Base-by-base conservation (phyloP, 2,113 vertebrate species). In the Actenoides lindsayi region DNA sequence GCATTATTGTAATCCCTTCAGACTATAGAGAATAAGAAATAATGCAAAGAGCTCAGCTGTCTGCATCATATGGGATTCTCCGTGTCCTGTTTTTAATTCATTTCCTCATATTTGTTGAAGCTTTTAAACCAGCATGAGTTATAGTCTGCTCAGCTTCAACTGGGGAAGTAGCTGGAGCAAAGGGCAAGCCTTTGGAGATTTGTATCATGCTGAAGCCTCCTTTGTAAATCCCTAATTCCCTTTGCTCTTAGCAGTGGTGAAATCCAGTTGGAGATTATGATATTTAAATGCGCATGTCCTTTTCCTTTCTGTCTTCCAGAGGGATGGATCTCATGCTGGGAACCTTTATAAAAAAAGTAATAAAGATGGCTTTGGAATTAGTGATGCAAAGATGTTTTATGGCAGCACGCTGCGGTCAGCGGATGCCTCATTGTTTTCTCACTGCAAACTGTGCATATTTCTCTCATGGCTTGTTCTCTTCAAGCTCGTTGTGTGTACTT, bases 101-200 rank as follows among this genome's bases (percentile, higher is more conserved):
- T 85, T 95, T 83, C 50, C 83, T 87, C 31, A 1, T 81, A 63
- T 90, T 97, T 97, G 90, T 94, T 71, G 93, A 78, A 93, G 83
- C 42, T 95, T 93, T 96, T 39, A 87, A 92, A 74, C 2, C 75
- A 91, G 62, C 62, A 7, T 9, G 79, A 94, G 75, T 21, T 92
- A 41, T 41, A 77, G 27, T 33, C 91, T 74, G 91, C 87, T 89
- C 91, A 54, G 64, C 84, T 74, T 57, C 11, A 1, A 23, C 73
- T 30, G 75, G 82, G 88, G 70, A 73, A 46, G 88, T 16, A 37
- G 83, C 77, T 56, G 80, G 95, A 95, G 94, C 91, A 95, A 96
- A 97, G 97, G 95, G 83, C 95, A 91, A 11, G 54, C 12, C 87
- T 96, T 73, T 16, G 83, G 96, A 87, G 94, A 94, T 35, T 57